Evolutionary conservation across 2,113 vertebrate genomes (phyloP), one percentile per base, ranked within the genome.

Genomic region (Myiozetetes cayanensis): DNA sequence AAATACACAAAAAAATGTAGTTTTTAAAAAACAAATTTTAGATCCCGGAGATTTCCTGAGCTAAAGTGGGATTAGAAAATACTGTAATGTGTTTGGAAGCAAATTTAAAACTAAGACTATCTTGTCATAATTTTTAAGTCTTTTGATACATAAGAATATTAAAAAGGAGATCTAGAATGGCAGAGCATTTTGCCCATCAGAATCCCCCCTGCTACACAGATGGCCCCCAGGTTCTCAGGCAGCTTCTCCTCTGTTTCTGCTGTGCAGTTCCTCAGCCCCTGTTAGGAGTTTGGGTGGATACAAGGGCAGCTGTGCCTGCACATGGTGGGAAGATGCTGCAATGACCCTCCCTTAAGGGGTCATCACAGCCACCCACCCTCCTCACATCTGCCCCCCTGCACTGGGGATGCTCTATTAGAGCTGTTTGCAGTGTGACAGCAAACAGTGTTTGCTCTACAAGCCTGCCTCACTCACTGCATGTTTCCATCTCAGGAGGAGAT

Each of bases 271-370:
- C 59, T 43, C 31, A 27, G 41, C 10, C 12, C 3, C 11, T 21
- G 41, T 56, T 20, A 19, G 61, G 73, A 55, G 22, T 8, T 7
- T 8, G 47, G 76, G 14, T 4, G 22, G 8, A 15, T 12, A 6
- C 17, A 4, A 28, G 31, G 35, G 50, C 24, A 25, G 30, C 3
- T 19, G 44, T 6, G 58, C 37, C 44, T 11, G 44, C 39, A 17
- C 1, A 0, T 33, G 25, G 3, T 1, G 5, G 12, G 35, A 1
- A 24, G 16, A 10, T 14, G 46, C 17, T 35, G 44, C 12, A 8
- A 49, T 27, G 44, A 47, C 22, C 11, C 8, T 27, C 33, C 66
- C 46, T 27, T 4, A 7, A 20, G 33, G 66, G 66, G 31, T 7
- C 33, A 14, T 9, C 46, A 20, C 33, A 68, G 66, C 4, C n/a